A percentile compares a stretch with the other conserved stretches of the same genome.
Conservation (phyloP, 2,113 vertebrate genomes). For the Leptocoma aspasia region DNA sequence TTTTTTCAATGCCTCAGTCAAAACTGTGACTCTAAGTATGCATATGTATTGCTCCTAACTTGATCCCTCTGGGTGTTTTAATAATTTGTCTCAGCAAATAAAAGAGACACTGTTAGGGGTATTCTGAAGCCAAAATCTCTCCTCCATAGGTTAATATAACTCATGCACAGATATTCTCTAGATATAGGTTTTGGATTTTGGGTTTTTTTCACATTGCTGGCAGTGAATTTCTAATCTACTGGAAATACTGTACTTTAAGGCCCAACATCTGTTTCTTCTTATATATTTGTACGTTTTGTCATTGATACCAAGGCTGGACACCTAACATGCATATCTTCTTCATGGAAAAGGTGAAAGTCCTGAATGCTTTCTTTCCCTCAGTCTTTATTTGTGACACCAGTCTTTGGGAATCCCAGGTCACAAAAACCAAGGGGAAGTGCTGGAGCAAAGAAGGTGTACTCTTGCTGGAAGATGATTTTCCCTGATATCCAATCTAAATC, state of each 20-base stretch:
- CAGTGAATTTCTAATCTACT: not conserved
- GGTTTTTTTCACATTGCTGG: not conserved
- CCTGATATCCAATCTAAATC: not conserved
- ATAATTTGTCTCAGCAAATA: not conserved
- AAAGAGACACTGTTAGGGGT: not conserved
- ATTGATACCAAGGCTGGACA: not conserved
- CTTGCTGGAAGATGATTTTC: not conserved
- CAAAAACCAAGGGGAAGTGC: not conserved
- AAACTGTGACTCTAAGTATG: not conserved
- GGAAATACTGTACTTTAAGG: not conserved
- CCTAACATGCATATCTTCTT: not conserved
- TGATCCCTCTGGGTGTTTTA: not conserved
- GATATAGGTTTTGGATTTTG: not conserved
- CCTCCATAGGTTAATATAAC: not conserved
- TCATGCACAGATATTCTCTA: not conserved
- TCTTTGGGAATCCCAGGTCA: not conserved
- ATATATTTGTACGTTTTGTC: not conserved
- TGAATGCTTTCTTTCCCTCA: not conserved
- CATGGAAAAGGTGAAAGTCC: not conserved
- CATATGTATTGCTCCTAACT: not conserved
- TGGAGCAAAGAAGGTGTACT: not conserved
- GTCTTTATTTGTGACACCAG: not conserved
- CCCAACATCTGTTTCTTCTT: not conserved
- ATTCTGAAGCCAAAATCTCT: not conserved
- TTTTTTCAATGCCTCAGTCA: not conserved